Evolutionary conservation across 2,113 vertebrate species (phyloP).

Genomic region (Alaudala cheleensis): DNA sequence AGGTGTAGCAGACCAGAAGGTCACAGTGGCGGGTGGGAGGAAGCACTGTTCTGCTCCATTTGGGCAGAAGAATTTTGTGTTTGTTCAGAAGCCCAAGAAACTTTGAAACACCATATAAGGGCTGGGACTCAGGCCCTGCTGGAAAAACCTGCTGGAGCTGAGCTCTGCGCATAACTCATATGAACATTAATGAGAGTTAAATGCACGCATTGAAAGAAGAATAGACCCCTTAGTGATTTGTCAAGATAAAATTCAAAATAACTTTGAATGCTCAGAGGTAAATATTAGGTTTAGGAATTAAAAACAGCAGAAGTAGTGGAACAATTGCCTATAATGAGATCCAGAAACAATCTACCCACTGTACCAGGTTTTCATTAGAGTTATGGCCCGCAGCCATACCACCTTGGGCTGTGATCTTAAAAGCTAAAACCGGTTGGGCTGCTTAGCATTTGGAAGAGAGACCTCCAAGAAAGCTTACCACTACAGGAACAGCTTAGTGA

Average conservation of each 20-base stretch:
- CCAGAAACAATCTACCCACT: slow-evolving; percentile 66
- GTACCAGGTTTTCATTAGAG: slow-evolving; percentile 65
- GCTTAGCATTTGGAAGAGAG: slow-evolving; percentile 46
- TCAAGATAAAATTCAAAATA: slow-evolving; percentile 69
- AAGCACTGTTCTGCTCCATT: slow-evolving; percentile 37
- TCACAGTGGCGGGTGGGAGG: neutral
- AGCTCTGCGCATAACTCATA: slow-evolving; percentile 12
- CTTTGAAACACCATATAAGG: slow-evolving; percentile 47
- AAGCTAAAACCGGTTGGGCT: slow-evolving; percentile 11
- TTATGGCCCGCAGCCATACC: slow-evolving; percentile 66
- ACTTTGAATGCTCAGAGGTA: slow-evolving; percentile 51
- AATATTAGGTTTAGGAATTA: slow-evolving; percentile 62
- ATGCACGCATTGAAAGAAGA: slow-evolving; percentile 49
- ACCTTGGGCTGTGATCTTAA: slow-evolving; percentile 61
- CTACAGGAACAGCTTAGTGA: slow-evolving; percentile 21
- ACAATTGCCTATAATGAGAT: slow-evolving; percentile 62
- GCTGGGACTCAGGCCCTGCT: neutral
- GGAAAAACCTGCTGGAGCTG: slow-evolving; percentile 40
- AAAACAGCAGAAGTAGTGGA: slow-evolving; percentile 46
- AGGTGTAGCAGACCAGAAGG: slow-evolving; percentile 16
- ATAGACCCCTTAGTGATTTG: slow-evolving; percentile 44
- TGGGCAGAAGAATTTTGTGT: slow-evolving; percentile 38
- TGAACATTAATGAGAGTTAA: slow-evolving; percentile 49
- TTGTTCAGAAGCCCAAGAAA: slow-evolving; percentile 47
- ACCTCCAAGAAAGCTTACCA: slow-evolving; percentile 49